A percentile compares a stretch with the other conserved stretches of the same genome.
These are phyloP conservation scores for Miniopterus natalensis DNA, from an alignment of 2,113 vertebrate genomes.

Conservation along the genomic window DNA sequence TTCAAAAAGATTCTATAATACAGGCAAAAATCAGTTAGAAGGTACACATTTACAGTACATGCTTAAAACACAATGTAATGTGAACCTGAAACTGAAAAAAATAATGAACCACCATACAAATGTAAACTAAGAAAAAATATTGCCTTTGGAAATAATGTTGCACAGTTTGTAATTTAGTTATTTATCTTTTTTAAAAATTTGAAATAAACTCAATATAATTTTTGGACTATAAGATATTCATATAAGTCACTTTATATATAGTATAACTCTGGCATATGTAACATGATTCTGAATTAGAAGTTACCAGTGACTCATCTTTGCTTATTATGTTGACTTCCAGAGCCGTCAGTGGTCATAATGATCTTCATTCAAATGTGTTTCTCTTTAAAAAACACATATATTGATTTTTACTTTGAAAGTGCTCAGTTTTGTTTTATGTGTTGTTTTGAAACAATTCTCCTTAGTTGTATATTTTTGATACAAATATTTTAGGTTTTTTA, in stretches of 20 bases:
- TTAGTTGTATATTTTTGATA: not conserved
- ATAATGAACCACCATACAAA: not conserved
- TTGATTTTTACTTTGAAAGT: not conserved
- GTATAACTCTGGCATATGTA: not conserved
- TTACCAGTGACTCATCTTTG: not conserved
- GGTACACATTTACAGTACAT: not conserved
- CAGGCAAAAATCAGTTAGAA: conserved; percentile 2
- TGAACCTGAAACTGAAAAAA: not conserved
- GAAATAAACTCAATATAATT: not conserved
- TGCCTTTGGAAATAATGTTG: not conserved
- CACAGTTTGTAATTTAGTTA: not conserved
- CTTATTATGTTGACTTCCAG: not conserved
- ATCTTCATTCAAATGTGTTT: not conserved
- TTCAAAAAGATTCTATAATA: conserved; percentile 17
- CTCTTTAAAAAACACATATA: not conserved
- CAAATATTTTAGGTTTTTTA: not conserved
- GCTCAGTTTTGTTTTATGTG: not conserved
- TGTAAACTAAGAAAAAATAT: not conserved
- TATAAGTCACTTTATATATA: not conserved
- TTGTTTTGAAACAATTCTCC: not conserved
- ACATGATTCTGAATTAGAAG: not conserved
- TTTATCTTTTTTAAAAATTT: not conserved
- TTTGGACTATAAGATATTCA: not conserved
- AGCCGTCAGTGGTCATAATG: not conserved
- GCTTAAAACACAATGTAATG: not conserved